Evolutionary conservation across 2,888 invertebrate species (phyloP).

Genomic region (Agonopterix alstromeriana): DNA sequence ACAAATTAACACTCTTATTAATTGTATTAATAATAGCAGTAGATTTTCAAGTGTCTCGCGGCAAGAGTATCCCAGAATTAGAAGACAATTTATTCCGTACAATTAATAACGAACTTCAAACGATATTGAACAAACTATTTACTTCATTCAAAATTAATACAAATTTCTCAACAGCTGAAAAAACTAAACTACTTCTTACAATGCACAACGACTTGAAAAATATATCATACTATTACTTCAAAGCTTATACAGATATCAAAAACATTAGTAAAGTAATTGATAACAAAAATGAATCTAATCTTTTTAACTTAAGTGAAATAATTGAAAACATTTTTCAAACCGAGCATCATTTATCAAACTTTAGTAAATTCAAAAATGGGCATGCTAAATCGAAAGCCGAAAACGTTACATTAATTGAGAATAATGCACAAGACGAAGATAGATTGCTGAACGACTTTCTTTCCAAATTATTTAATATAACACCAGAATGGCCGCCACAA

Average conservation of each 20-base stretch:
- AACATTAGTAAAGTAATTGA: conserved; percentile 16
- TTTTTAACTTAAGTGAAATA: conserved; percentile 11
- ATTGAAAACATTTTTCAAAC: conserved; percentile 12
- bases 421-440: too few relatives aligned
- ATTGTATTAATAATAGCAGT: conserved; percentile 12
- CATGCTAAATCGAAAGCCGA: too few relatives aligned
- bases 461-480: too few relatives aligned
- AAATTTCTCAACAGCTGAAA: conserved; percentile 14
- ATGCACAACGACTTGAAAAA: conserved; percentile 27
- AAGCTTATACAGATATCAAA: conserved; percentile 20
- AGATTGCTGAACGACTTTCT: too few relatives aligned
- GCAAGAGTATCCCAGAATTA: not conserved
- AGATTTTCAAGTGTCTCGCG: not conserved
- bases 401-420: too few relatives aligned
- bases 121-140: conserved; percentile 27
- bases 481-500: too few relatives aligned
- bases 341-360: too few relatives aligned
- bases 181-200: conserved; percentile 19
- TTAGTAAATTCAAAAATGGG: too few relatives aligned
- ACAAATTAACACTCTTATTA: not conserved
- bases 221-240: conserved; percentile 11
- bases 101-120: conserved; percentile 20
- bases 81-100: conserved; percentile 18
- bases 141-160: conserved; percentile 19
- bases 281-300: conserved; percentile 8